Evolutionary conservation across 2,113 vertebrate genomes (phyloP).

Genomic region (Poecile atricapillus): DNA sequence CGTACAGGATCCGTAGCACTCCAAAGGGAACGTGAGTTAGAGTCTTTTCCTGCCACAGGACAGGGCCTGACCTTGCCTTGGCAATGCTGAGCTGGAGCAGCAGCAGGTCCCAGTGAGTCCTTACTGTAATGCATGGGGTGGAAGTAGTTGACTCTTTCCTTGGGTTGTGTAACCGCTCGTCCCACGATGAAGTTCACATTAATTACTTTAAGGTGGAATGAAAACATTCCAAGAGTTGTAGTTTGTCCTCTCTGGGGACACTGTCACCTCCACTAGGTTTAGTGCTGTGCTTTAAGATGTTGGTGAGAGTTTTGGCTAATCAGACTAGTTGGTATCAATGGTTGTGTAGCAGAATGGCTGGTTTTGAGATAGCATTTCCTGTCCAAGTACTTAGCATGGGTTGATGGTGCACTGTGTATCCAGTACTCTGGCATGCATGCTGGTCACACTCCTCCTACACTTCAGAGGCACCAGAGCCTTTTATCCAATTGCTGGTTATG

Average conservation of each 20-base stretch:
- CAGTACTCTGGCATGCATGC: constrained; percentile 69
- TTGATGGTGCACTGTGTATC: constrained; percentile 66
- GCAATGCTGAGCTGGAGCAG: neutral
- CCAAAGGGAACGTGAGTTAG: fast-evolving
- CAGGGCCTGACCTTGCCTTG: neutral
- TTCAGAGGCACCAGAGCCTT: constrained; percentile 60
- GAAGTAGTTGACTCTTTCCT: neutral
- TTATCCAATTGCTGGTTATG: constrained; percentile 69
- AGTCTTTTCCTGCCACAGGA: neutral
- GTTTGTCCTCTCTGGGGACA: constrained; percentile 18
- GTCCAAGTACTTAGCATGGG: constrained; percentile 64
- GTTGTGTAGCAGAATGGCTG: constrained; percentile 58
- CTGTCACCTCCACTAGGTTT: constrained; percentile 40
- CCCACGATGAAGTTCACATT: neutral
- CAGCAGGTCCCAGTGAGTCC: neutral
- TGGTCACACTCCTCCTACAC: constrained; percentile 64
- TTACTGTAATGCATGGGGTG: neutral
- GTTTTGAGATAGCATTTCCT: constrained; percentile 59
- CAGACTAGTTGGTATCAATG: constrained; percentile 31
- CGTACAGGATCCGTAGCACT: fast-evolving
- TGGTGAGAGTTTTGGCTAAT: constrained; percentile 55
- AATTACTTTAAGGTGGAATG: neutral
- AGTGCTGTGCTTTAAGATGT: constrained; percentile 56
- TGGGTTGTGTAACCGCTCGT: neutral
- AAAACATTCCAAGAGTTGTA: constrained; percentile 30